phyloP scores from a whole-genome alignment of 2,888 invertebrate genomes.

The Agonopterix heracliana region DNA sequence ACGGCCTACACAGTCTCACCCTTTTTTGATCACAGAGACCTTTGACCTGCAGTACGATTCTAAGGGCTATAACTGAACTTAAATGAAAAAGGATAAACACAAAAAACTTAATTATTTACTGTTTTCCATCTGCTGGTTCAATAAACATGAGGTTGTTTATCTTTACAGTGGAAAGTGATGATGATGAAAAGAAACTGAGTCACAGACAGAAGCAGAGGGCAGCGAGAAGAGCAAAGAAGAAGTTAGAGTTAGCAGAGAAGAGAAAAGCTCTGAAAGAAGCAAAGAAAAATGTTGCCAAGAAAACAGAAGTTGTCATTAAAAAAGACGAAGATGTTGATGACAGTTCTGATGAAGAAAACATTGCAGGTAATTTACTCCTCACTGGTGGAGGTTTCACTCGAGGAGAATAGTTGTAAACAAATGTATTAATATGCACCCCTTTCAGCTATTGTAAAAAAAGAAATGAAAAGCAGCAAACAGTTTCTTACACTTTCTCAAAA shows the following conservation, averaged over 20 bases:
- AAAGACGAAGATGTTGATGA: slow-evolving; percentile 33
- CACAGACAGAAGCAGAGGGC: slow-evolving; percentile 83
- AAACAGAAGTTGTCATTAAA: slow-evolving; percentile 32
- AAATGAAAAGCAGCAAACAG: too few species aligned
- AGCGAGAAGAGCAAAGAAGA: slow-evolving; percentile 76
- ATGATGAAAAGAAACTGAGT: slow-evolving; percentile 76
- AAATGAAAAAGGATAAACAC: too few species aligned
- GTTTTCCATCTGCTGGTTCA: too few species aligned
- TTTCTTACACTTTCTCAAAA: too few species aligned
- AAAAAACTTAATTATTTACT: too few species aligned
- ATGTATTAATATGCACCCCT: too few species aligned
- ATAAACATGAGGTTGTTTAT: not conserved
- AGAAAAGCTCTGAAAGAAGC: slow-evolving; percentile 55
- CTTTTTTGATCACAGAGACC: too few species aligned
- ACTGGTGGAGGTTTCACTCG: not conserved
- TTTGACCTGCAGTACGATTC: too few species aligned
- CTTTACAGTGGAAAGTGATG: slow-evolving; percentile 65
- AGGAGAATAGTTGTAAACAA: too few species aligned
- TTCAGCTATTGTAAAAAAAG: too few species aligned
- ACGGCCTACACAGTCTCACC: too few species aligned
- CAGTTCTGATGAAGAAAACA: slow-evolving; percentile 40
- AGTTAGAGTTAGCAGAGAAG: slow-evolving; percentile 60
- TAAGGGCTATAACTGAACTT: too few species aligned
- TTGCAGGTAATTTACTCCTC: slow-evolving; percentile 34
- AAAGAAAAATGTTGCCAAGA: slow-evolving; percentile 56